phyloP scores from a whole-genome alignment of 2,797 vertebrate genomes.

The Vireo griseus region DNA sequence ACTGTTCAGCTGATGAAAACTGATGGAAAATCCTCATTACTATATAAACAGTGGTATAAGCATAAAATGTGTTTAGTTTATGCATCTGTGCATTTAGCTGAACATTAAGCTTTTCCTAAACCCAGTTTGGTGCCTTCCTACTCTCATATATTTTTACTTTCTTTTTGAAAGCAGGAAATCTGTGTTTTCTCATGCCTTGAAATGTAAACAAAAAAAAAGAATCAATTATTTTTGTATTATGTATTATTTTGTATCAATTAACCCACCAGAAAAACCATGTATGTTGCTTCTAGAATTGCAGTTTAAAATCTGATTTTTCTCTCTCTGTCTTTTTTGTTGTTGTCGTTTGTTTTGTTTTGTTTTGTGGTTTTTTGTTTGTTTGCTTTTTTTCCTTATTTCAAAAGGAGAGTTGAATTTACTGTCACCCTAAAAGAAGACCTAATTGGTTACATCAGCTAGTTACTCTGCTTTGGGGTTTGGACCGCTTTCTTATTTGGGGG shows the following conservation, averaged over 20 bases:
- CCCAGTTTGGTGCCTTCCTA: slow-evolving; percentile 31
- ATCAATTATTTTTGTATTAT: background rate
- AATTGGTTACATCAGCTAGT: background rate
- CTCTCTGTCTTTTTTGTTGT: no score
- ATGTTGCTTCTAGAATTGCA: background rate
- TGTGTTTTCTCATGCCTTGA: slow-evolving; percentile 21
- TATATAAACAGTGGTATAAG: slow-evolving; percentile 38
- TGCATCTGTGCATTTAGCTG: slow-evolving; percentile 51
- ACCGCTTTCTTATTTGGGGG: background rate
- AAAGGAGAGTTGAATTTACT: background rate
- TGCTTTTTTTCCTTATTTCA: background rate
- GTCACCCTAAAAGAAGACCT: background rate
- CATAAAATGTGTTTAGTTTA: slow-evolving; percentile 55
- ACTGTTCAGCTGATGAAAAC: slow-evolving; percentile 51
- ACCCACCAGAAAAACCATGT: background rate
- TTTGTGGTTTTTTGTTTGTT: background rate
- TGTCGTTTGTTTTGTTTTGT: background rate
- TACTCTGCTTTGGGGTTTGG: background rate
- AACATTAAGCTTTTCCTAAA: slow-evolving; percentile 44
- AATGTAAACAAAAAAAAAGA: background rate
- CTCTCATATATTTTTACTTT: slow-evolving; percentile 50
- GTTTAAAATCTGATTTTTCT: background rate
- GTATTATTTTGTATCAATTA: background rate
- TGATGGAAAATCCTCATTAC: slow-evolving; percentile 40
- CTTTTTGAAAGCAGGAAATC: slow-evolving; percentile 49